Evolutionary conservation across 2,797 vertebrate species (phyloP).

Genomic region (Melanotaenia boesemani): DNA sequence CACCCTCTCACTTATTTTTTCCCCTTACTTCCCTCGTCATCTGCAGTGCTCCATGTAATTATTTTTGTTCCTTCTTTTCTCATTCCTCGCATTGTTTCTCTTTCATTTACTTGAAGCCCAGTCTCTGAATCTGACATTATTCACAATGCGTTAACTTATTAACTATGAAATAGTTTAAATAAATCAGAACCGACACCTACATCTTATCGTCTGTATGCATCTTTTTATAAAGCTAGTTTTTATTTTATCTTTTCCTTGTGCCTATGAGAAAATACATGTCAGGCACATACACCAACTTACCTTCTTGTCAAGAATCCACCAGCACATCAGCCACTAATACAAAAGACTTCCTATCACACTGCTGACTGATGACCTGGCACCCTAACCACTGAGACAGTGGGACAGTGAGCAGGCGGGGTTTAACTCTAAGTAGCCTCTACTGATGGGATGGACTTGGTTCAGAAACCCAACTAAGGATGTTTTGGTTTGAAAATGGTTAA

Average conservation of each 20-base stretch:
- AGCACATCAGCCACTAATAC: slow-evolving; percentile 13
- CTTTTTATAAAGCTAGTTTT: background rate
- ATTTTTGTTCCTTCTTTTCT: background rate
- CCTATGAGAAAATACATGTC: slow-evolving; percentile 13
- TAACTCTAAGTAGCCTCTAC: slow-evolving; percentile 89
- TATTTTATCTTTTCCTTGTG: background rate
- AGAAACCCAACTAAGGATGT: slow-evolving; percentile 77
- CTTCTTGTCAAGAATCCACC: slow-evolving; percentile 14
- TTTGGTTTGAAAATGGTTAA: background rate
- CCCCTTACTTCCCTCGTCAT: slow-evolving; percentile 6
- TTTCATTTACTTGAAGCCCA: slow-evolving; percentile 6
- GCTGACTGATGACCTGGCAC: slow-evolving; percentile 79
- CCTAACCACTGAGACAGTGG: slow-evolving; percentile 90
- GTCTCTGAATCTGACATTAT: slow-evolving; percentile 18
- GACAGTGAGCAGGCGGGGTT: slow-evolving; percentile 85
- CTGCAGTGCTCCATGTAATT: background rate
- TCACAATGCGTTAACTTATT: slow-evolving; percentile 27
- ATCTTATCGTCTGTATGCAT: slow-evolving; percentile 20
- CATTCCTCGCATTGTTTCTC: background rate
- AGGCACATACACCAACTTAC: background rate
- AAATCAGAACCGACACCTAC: background rate
- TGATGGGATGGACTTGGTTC: slow-evolving; percentile 92
- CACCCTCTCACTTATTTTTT: slow-evolving; percentile 1
- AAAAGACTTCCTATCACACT: slow-evolving; percentile 29
- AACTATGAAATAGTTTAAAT: slow-evolving; percentile 15